Conservation (phyloP, 2,888 invertebrate genomes). For the Yponomeuta malinellus region DNA sequence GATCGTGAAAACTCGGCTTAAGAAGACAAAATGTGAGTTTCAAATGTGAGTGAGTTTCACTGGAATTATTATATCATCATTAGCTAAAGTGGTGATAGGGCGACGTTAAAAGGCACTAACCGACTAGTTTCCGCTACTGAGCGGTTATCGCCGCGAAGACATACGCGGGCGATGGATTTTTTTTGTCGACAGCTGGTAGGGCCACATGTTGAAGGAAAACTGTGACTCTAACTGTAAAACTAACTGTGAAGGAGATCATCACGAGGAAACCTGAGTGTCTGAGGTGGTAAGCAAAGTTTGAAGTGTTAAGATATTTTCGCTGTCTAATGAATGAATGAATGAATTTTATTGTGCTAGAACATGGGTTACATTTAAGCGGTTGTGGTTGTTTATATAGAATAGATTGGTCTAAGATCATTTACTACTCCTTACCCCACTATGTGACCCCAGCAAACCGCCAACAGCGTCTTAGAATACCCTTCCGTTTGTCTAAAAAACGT, state of each 20-base stretch:
- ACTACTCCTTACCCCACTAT: too few relatives aligned
- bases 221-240: too few relatives aligned
- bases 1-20: too few relatives aligned
- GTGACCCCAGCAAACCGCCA: conserved; percentile 33
- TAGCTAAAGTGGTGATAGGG: neutral
- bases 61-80: neutral
- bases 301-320: too few relatives aligned
- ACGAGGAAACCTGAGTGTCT: too few relatives aligned
- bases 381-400: too few relatives aligned
- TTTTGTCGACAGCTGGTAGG: conserved; percentile 14
- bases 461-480: conserved; percentile 55
- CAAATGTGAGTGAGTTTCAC: neutral
- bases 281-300: too few relatives aligned
- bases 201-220: conserved; percentile 16
- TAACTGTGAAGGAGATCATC: too few relatives aligned
- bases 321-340: too few relatives aligned
- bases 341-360: too few relatives aligned
- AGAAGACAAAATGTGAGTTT: neutral
- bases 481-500: conserved; percentile 46
- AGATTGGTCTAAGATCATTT: too few relatives aligned
- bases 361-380: too few relatives aligned
- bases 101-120: conserved; percentile 51
- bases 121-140: conserved; percentile 54
- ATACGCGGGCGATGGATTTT: conserved; percentile 18
- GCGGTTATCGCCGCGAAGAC: conserved; percentile 15